phyloP scores from a whole-genome alignment of 2,113 vertebrate genomes.

The Chaetodon auriga region DNA sequence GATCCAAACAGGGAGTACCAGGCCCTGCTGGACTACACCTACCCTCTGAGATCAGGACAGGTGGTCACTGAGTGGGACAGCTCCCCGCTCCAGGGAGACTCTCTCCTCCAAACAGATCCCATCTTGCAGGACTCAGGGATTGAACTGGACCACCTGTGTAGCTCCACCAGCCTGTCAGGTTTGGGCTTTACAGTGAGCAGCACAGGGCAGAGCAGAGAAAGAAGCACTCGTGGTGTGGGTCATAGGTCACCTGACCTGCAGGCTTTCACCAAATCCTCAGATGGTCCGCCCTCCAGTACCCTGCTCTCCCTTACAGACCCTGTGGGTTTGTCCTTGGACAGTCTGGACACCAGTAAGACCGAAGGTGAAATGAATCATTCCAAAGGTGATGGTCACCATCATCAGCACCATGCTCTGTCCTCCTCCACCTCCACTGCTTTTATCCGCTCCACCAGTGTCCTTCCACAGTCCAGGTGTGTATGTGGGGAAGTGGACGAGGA shows the following conservation, averaged over 20 bases:
- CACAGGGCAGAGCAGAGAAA: slow-evolving; percentile 13
- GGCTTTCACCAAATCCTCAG: slow-evolving; percentile 42
- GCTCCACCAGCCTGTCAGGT: slow-evolving; percentile 79
- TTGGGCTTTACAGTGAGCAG: slow-evolving; percentile 40
- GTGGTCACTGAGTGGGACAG: slow-evolving; percentile 56
- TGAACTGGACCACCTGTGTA: slow-evolving; percentile 87
- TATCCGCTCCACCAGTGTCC: slow-evolving; percentile 70
- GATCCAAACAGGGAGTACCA: slow-evolving; percentile 91
- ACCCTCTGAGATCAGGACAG: slow-evolving; percentile 88
- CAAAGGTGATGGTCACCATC: not conserved
- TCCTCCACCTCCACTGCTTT: slow-evolving; percentile 54
- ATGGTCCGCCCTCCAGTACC: slow-evolving; percentile 50
- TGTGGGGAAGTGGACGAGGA: slow-evolving; percentile 87
- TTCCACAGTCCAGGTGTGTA: slow-evolving; percentile 65
- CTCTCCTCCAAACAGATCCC: slow-evolving; percentile 63
- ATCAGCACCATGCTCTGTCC: slow-evolving; percentile 8
- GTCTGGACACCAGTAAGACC: slow-evolving; percentile 9
- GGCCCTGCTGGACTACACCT: slow-evolving; percentile 93
- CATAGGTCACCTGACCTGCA: slow-evolving; percentile 59
- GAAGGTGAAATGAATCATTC: not conserved
- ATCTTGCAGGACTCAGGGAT: slow-evolving; percentile 90
- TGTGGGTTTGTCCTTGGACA: slow-evolving; percentile 56
- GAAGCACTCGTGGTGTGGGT: not conserved
- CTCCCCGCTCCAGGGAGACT: slow-evolving; percentile 18
- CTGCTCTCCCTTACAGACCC: slow-evolving; percentile 51